These are phyloP conservation scores for Morus bassanus DNA, from an alignment of 2,797 vertebrate species.

Conservation along the genomic window DNA sequence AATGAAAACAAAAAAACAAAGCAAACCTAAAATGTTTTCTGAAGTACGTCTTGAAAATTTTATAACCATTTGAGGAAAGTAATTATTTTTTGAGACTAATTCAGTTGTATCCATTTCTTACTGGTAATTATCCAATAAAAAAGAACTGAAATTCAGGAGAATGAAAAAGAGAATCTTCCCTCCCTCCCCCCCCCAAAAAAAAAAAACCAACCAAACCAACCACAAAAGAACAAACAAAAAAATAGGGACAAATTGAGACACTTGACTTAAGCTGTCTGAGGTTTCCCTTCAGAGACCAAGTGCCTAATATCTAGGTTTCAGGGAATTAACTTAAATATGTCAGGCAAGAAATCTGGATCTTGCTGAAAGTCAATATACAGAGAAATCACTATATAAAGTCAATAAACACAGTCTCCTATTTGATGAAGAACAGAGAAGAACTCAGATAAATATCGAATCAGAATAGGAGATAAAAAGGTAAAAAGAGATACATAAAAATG, in stretches of 20 bases:
- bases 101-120: background rate
- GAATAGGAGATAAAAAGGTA: background rate
- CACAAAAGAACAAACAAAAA: background rate
- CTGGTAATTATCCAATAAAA: background rate
- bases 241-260: background rate
- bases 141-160: background rate
- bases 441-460: background rate
- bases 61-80: background rate
- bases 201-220: background rate
- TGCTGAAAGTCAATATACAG: background rate
- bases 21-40: background rate
- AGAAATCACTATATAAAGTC: background rate
- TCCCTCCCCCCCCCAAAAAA: rapidly evolving
- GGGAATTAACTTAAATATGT: background rate
- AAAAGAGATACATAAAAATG: background rate
- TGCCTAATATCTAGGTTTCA: background rate
- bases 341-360: background rate
- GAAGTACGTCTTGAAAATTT: background rate
- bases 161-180: background rate
- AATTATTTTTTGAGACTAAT: background rate
- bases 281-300: background rate
- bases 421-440: background rate
- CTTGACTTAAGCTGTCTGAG: background rate
- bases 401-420: background rate
- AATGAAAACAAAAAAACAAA: background rate